These are phyloP conservation scores for Distichodus sexfasciatus DNA, from an alignment of 2,797 vertebrate genomes.

Conservation along the genomic window DNA sequence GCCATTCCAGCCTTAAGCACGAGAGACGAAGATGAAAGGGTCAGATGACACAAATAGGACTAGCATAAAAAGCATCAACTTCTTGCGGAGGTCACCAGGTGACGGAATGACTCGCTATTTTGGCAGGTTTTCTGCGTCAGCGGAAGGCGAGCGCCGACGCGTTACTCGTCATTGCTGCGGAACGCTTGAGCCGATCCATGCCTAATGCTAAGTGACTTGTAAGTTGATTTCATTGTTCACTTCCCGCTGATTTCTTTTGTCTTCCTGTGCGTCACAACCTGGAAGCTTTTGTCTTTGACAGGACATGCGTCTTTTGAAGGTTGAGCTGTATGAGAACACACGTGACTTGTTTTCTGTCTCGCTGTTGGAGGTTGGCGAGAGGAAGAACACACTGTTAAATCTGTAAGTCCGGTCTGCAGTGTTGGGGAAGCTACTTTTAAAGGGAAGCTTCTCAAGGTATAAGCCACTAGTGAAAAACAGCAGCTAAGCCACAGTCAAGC, in stretches of 20 bases:
- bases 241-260: conserved; percentile 27
- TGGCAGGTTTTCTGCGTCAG: conserved; percentile 19
- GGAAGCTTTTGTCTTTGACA: conserved; percentile 31
- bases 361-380: background rate
- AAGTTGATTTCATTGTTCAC: conserved; percentile 36
- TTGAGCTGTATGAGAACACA: background rate
- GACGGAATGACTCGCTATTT: background rate
- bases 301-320: conserved; percentile 8
- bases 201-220: conserved; percentile 15
- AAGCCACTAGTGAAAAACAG: too few relatives aligned
- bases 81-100: background rate
- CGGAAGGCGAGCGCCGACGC: conserved; percentile 6
- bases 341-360: background rate
- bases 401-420: too few relatives aligned
- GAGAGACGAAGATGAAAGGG: conserved; percentile 11
- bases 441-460: too few relatives aligned
- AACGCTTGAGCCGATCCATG: conserved; percentile 10
- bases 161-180: background rate
- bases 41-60: conserved; percentile 21
- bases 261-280: conserved; percentile 24
- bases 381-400: background rate
- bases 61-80: conserved; percentile 1
- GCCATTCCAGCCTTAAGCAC: conserved; percentile 5
- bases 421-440: too few relatives aligned
- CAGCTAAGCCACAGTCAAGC: too few relatives aligned